Evolutionary conservation across 2,113 vertebrate species (phyloP).

Genomic region (Panthera leo): DNA sequence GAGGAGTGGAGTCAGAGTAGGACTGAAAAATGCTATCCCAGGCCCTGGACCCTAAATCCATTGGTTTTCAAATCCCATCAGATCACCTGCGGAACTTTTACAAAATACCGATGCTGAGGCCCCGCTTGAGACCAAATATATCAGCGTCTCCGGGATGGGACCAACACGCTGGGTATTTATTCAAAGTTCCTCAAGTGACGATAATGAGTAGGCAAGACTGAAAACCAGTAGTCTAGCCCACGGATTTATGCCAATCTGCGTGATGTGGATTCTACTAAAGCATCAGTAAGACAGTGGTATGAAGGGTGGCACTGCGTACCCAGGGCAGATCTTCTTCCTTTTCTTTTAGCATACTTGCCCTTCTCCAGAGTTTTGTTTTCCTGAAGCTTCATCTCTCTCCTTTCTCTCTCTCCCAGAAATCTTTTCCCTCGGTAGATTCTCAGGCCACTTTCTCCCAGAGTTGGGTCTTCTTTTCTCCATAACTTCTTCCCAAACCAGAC

Average conservation of each 20-base stretch:
- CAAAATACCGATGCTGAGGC: neutral
- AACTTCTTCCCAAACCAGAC: neutral
- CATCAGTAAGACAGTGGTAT: neutral
- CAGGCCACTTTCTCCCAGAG: neutral
- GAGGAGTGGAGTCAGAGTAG: neutral
- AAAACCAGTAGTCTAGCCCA: neutral
- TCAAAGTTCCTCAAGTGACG: neutral
- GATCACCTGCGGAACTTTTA: neutral
- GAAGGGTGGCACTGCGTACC: neutral
- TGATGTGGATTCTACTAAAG: neutral
- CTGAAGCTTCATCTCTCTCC: neutral
- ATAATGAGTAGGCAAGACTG: neutral
- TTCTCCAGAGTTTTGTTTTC: neutral
- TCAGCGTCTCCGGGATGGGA: neutral
- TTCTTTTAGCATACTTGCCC: neutral
- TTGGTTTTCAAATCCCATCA: neutral
- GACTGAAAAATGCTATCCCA: neutral
- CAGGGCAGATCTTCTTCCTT: neutral
- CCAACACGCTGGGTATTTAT: neutral
- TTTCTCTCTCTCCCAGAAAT: neutral
- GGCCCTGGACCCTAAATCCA: neutral
- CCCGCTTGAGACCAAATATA: neutral
- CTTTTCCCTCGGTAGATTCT: neutral
- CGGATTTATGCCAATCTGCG: neutral
- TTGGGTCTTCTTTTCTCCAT: neutral